Base-by-base conservation (phyloP, 2,888 invertebrate genomes). In the Drosophila recens region DNA sequence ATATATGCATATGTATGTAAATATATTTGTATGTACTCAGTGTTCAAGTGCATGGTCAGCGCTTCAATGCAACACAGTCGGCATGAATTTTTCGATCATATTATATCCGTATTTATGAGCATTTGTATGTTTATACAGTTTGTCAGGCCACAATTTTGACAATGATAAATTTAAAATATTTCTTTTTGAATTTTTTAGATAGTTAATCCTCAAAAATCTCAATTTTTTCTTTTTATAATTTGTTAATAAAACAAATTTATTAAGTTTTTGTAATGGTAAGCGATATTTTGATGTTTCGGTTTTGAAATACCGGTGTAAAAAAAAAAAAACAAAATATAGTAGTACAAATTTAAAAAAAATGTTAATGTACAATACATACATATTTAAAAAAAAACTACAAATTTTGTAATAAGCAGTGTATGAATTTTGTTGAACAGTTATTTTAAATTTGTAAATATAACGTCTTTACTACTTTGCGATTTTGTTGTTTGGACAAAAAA, bases 391-490 rank as follows among this genome's bases (percentile, higher is more conserved):
- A 27, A 5, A 27, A 5, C 5, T 27, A 27, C 27, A 27, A 5
- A 27, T 27, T 5, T 27, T 27, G 5, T 27, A 3, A 27, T 27
- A 27, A 27, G 6, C 27, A 27, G 27, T 27, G 27, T 27, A 27
- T 27, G 27, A 27, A 33, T 33, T 33, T 10, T 33, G 33, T 33
- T 10, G 27, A 33, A 33, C 54, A 52, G 33, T 40, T 48, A 1
- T 17, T 52, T 38, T 46, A 33, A 48, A 48, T 59, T 59, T 10
- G 13, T 59, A 67, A 57, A 42, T 62, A 40, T 61, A 49, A n/a
- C 33, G 43, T 40, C 15, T 36, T 53, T 30, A 11, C 23, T 40
- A 53, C 33, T 67, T 49, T 11, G 52, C 20, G 15, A 11, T 13
- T 62, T 53, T 56, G 48, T 27, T 45, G 42, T 30, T 45, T 52